Percentiles rank a stretch among this genome's conserved stretches.
Conservation (phyloP, 2,113 vertebrate species). For the Hydrochoerus hydrochaeris region DNA sequence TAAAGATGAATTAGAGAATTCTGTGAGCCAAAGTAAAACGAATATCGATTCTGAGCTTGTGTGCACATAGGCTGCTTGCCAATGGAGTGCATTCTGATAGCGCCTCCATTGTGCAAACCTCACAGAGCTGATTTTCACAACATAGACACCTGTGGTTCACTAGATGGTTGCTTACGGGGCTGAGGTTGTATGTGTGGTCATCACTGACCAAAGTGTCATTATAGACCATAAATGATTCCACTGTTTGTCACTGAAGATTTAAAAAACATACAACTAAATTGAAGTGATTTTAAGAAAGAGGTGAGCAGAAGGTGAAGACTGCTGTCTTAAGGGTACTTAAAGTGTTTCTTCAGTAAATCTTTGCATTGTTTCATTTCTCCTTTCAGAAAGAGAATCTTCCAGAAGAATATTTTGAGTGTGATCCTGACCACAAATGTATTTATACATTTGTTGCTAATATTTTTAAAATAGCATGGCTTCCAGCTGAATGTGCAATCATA, state of each 20-base stretch:
- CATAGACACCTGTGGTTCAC: too few relatives aligned
- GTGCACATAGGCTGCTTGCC: too few relatives aligned
- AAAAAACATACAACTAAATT: neutral
- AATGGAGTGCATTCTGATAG: neutral
- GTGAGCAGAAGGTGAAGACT: neutral
- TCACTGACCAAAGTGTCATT: neutral
- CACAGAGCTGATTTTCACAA: neutral
- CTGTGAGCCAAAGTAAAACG: neutral
- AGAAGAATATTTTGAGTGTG: constrained; percentile 89
- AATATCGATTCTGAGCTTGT: too few relatives aligned
- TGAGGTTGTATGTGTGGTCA: neutral
- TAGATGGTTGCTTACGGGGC: neutral
- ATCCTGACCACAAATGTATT: constrained; percentile 91
- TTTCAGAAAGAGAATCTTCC: constrained; percentile 89
- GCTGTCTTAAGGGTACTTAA: neutral
- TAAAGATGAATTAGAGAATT: too few relatives aligned
- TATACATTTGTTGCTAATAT: constrained; percentile 90
- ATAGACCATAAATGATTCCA: neutral
- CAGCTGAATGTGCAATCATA: too few relatives aligned
- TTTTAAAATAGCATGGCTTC: constrained; percentile 89
- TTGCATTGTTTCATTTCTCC: constrained; percentile 39
- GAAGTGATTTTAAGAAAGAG: neutral
- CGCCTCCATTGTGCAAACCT: too few relatives aligned
- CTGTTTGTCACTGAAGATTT: constrained; percentile 34
- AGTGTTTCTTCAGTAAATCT: constrained; percentile 17